These are phyloP conservation scores for Prunella himalayana DNA, from an alignment of 2,113 vertebrate species.

Conservation along the genomic window DNA sequence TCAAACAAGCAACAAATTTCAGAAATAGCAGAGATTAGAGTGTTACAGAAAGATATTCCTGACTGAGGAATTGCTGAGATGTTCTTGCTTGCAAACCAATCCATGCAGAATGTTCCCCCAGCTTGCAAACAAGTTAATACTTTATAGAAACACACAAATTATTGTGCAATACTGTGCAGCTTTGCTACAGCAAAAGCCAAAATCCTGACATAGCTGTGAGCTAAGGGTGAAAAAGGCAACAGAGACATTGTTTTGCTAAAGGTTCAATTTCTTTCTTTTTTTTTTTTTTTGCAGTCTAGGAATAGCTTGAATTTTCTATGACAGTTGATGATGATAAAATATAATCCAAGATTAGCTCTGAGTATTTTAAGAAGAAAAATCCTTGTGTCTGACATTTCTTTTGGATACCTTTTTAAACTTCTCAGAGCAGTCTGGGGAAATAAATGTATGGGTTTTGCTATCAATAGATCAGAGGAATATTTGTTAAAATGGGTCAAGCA, in stretches of 20 bases:
- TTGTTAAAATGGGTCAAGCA: background rate
- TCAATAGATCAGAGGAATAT: background rate
- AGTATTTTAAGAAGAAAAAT: constrained; percentile 8
- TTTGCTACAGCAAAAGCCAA: background rate
- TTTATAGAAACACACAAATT: background rate
- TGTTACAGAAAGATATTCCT: background rate
- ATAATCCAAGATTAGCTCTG: background rate
- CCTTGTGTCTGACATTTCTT: background rate
- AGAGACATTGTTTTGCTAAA: background rate
- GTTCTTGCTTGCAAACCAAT: background rate
- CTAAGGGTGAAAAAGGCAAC: background rate
- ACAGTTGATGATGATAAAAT: background rate
- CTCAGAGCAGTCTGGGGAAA: background rate
- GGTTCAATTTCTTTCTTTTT: background rate
- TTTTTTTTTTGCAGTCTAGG: background rate
- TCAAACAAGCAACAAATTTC: constrained; percentile 6
- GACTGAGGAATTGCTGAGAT: background rate
- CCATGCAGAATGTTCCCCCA: background rate
- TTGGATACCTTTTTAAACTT: background rate
- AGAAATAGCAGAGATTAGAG: constrained; percentile 23
- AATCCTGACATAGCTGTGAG: background rate
- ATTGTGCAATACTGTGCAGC: background rate
- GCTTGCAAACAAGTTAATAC: background rate
- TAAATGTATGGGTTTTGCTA: background rate
- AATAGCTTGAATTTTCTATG: constrained; percentile 24